Evolutionary conservation across 2,113 vertebrate genomes (phyloP).

Genomic region (Leptodactylus fuscus): DNA sequence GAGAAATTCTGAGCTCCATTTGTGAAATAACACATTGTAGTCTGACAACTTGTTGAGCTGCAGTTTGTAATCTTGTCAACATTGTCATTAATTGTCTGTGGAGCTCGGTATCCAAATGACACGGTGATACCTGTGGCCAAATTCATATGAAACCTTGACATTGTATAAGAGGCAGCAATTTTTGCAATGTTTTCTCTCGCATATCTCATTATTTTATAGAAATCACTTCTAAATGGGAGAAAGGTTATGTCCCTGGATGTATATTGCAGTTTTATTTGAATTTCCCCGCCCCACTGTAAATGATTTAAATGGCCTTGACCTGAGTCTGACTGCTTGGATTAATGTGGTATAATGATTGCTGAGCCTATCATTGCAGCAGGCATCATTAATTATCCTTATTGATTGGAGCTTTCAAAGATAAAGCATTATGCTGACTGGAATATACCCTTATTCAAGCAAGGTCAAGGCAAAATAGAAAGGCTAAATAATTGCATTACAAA

Average conservation of each 20-base stretch:
- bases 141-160: not conserved
- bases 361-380: constrained; percentile 98
- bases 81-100: constrained; percentile 51
- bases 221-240: constrained; percentile 68
- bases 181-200: constrained; percentile 1
- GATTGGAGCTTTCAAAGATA: constrained; percentile 99
- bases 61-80: constrained; percentile 51
- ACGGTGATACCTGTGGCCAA: not conserved
- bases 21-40: constrained; percentile 22
- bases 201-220: constrained; percentile 27
- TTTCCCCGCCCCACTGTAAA: constrained; percentile 95
- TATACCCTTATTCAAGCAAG: constrained; percentile 94
- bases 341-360: constrained; percentile 99
- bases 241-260: constrained; percentile 76
- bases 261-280: constrained; percentile 98
- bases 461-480: constrained; percentile 93
- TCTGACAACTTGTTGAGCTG: constrained; percentile 48
- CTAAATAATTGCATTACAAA: constrained; percentile 89
- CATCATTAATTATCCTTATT: constrained; percentile 99
- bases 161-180: not conserved
- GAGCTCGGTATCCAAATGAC: constrained; percentile 29
- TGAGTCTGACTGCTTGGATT: constrained; percentile 95
- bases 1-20: constrained; percentile 11
- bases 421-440: constrained; percentile 99
- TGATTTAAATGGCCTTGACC: constrained; percentile 98